Percentiles rank a stretch among this genome's conserved stretches.
phyloP scores from a whole-genome alignment of 2,797 vertebrate genomes.

The Malurus splendens region DNA sequence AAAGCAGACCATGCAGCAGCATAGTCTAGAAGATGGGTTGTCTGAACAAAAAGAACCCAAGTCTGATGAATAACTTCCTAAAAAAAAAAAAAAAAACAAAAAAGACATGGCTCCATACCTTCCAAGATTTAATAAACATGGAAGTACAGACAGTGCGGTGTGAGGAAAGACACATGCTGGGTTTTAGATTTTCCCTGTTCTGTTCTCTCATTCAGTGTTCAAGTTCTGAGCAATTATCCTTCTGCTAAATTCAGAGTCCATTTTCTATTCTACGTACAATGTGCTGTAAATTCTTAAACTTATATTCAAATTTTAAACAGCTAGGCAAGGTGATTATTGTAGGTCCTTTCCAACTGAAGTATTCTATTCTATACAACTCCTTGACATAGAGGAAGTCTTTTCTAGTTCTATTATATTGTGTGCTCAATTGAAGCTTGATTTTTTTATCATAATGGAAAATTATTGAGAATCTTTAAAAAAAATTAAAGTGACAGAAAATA shows the following conservation, averaged over 20 bases:
- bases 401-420: neutral
- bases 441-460: neutral
- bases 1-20: neutral
- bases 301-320: neutral
- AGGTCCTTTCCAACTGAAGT: neutral
- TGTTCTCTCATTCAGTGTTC: neutral
- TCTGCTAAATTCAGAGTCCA: neutral
- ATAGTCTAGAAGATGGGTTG: neutral
- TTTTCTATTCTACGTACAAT: neutral
- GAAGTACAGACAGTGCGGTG: neutral
- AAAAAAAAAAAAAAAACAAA: neutral
- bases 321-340: neutral
- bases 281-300: neutral
- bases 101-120: fast-evolving
- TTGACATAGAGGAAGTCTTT: neutral
- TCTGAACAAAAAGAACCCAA: neutral
- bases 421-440: neutral
- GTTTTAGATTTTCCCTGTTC: neutral
- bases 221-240: neutral
- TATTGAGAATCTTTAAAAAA: neutral
- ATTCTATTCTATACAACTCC: neutral
- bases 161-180: neutral
- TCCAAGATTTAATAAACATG: neutral
- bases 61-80: neutral
- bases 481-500: neutral